phyloP scores from a whole-genome alignment of 2,113 vertebrate species.

The Tapirus terrestris region DNA sequence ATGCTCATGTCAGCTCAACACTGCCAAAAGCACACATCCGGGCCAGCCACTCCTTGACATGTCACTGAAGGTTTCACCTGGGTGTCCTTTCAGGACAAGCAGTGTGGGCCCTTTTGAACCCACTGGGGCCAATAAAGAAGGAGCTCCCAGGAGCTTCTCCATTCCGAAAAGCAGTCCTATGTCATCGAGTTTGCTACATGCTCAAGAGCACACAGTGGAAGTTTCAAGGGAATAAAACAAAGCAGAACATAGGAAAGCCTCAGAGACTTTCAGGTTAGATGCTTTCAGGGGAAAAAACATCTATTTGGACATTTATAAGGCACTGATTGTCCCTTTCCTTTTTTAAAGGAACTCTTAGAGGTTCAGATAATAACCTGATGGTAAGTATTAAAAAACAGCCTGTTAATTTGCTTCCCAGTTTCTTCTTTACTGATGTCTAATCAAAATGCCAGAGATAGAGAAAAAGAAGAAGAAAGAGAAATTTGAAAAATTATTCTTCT shows the following conservation, averaged over 20 bases:
- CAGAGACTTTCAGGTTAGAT: not conserved
- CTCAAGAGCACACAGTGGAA: not conserved
- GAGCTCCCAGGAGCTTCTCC: not conserved
- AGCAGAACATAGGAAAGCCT: not conserved
- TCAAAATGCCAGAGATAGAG: not conserved
- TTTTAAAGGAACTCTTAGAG: not conserved
- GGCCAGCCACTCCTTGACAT: not conserved
- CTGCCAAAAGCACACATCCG: not conserved
- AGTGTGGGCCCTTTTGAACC: not conserved
- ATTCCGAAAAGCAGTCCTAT: not conserved
- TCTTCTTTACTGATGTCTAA: not conserved
- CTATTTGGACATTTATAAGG: not conserved
- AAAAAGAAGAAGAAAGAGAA: not conserved
- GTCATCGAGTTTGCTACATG: not conserved
- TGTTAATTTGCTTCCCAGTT: not conserved
- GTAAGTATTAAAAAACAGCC: not conserved
- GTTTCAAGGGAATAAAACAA: not conserved
- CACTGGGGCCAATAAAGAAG: not conserved
- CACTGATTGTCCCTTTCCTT: not conserved
- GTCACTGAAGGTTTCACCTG: not conserved
- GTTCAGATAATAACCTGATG: not conserved
- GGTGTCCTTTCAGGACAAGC: not conserved
- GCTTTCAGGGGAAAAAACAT: not conserved
- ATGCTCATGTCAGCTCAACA: slow-evolving; percentile 49
- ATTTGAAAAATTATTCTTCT: not conserved